These are phyloP conservation scores for Cepaea nemoralis DNA, from an alignment of 1,140 invertebrate species.

Conservation along the genomic window DNA sequence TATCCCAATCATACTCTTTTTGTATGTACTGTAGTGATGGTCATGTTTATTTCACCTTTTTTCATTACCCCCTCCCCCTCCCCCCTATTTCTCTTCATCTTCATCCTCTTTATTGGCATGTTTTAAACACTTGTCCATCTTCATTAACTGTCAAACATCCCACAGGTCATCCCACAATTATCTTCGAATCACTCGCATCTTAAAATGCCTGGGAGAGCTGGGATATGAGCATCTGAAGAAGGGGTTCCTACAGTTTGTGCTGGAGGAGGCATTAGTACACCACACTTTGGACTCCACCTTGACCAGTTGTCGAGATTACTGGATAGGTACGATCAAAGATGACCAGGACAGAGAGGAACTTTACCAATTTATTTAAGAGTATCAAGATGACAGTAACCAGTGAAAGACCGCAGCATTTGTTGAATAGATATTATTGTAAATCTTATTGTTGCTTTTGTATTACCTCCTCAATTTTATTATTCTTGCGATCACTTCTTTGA, in stretches of 20 bases:
- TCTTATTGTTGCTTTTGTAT: not conserved
- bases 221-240: slow-evolving; percentile 58
- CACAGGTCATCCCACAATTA: slow-evolving; percentile 60
- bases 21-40: too few relatives aligned
- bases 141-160: not conserved
- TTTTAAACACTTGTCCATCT: not conserved
- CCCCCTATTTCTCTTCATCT: too few relatives aligned
- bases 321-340: slow-evolving; percentile 58
- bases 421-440: not conserved
- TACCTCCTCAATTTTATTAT: too few relatives aligned
- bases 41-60: too few relatives aligned
- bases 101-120: too few relatives aligned
- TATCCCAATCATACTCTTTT: too few relatives aligned
- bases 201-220: slow-evolving; percentile 67
- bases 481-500: too few relatives aligned
- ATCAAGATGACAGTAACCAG: not conserved
- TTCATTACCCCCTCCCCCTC: too few relatives aligned
- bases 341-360: slow-evolving; percentile 50
- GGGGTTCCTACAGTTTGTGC: slow-evolving; percentile 57
- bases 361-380: slow-evolving; percentile 38
- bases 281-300: slow-evolving; percentile 48
- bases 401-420: not conserved
- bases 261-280: slow-evolving; percentile 55
- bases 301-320: slow-evolving; percentile 57
- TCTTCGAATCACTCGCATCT: slow-evolving; percentile 64